Conservation (phyloP, 2,888 invertebrate species). For the Acrobeloides nanus region DNA sequence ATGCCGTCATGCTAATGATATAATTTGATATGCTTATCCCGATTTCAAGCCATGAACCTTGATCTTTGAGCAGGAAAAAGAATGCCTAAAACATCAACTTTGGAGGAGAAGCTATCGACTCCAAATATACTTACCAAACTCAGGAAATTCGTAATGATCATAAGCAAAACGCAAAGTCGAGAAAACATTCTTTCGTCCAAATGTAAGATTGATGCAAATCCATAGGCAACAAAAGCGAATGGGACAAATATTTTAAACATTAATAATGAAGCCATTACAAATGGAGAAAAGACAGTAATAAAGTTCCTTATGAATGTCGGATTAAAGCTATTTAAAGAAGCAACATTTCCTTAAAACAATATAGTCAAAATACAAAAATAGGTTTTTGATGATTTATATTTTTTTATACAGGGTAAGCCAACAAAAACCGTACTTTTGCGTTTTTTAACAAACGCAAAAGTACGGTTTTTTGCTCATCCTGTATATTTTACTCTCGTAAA, state of each 20-base stretch:
- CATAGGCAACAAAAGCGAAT: slow-evolving; percentile 63
- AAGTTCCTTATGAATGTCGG: slow-evolving; percentile 84
- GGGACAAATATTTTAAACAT: slow-evolving; percentile 71
- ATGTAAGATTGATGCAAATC: slow-evolving; percentile 35
- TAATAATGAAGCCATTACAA: slow-evolving; percentile 76
- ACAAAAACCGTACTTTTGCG: too few species aligned
- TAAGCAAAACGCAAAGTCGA: slow-evolving; percentile 31
- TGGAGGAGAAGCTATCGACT: too few species aligned
- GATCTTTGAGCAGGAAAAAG: slow-evolving; percentile 74
- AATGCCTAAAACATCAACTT: slow-evolving; percentile 63
- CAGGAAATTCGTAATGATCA: slow-evolving; percentile 40
- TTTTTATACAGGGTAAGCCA: too few species aligned
- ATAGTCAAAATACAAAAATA: too few species aligned
- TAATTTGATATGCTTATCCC: slow-evolving; percentile 87
- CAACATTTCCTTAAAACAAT: too few species aligned
- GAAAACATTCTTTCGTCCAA: slow-evolving; percentile 16
- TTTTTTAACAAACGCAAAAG: too few species aligned
- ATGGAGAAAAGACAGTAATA: slow-evolving; percentile 78
- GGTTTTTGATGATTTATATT: too few species aligned
- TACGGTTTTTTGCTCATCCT: too few species aligned
- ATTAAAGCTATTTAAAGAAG: slow-evolving; percentile 85
- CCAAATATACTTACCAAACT: slow-evolving; percentile 29
- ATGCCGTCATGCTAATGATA: slow-evolving; percentile 62
- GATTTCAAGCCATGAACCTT: slow-evolving; percentile 93
- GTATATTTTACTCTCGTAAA: too few species aligned